Base-by-base conservation (phyloP, 2,888 invertebrate species). In the Autographa gamma region DNA sequence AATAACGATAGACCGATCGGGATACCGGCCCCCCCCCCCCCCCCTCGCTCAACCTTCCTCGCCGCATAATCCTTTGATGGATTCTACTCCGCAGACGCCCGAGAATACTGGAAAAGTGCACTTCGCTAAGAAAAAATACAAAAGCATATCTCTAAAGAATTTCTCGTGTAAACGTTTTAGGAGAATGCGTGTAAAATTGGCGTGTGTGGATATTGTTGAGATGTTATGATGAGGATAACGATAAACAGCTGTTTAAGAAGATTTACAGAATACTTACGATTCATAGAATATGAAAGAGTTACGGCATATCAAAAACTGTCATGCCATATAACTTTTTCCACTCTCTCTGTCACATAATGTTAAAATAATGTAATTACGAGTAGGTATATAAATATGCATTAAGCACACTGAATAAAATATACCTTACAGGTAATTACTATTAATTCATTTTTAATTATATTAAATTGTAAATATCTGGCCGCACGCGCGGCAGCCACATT, bases 21-120 rank as follows among this genome's bases (percentile, higher is more conserved):
- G 83, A 87, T 88, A 86, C 88, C 86, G 89, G 89, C 91, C 92
- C 90, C 88, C 86, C 86, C 85, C 19, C 69, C 69, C 72, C 43
- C 16, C 72, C 73, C 38, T n/a, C n/a, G n/a, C n/a, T n/a, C n/a
- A n/a, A n/a, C n/a, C 16, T 59, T 56, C 71, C 71, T 67, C 74
- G 34, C 71, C 77, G 89, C 92, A 90, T 94, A 94, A 95, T 95
- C 95, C 93, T 93, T 94, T 94, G 94, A 95, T 95, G 93, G 94
- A 95, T 95, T 92, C 90, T 83, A 86, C 88, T 87, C 88, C 84
- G 86, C 85, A 88, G 89, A 88, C 76, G 76, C 76, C 68, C 86
- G 88, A 85, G 81, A 88, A 92, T 91, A 89, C 90, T 88, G 89
- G 90, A 90, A 92, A 92, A 93, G 91, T 92, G 92, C 92, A 92